phyloP scores from a whole-genome alignment of 2,113 vertebrate species.

The Oplegnathus fasciatus region DNA sequence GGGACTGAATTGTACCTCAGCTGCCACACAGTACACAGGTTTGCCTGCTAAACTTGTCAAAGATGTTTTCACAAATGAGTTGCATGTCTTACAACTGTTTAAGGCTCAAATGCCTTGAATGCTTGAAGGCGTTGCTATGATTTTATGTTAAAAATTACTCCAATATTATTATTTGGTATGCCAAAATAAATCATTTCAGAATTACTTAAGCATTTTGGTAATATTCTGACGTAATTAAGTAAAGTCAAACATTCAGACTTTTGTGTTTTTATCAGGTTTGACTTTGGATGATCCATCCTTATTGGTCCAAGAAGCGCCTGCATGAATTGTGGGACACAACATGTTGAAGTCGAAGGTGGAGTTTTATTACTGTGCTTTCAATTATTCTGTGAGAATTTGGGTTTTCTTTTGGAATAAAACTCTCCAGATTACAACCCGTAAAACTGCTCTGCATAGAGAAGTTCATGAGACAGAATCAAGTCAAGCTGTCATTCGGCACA shows the following conservation, averaged over 20 bases:
- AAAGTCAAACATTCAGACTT: too few relatives aligned
- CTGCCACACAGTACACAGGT: background rate
- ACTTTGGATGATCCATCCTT: background rate
- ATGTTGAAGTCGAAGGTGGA: background rate
- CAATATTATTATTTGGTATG: too few relatives aligned
- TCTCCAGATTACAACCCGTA: background rate
- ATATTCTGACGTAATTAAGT: too few relatives aligned
- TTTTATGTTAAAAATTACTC: too few relatives aligned
- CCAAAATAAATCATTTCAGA: too few relatives aligned
- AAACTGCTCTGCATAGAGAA: background rate
- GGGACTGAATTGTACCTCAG: background rate
- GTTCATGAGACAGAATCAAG: background rate
- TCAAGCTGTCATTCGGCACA: background rate
- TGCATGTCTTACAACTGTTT: background rate
- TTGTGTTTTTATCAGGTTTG: background rate
- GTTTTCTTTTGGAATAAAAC: background rate
- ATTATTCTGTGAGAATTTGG: background rate
- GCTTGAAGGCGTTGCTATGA: background rate
- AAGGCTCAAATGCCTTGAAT: fast-evolving
- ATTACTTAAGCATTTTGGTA: too few relatives aligned
- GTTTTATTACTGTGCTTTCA: background rate
- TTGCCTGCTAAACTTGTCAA: background rate
- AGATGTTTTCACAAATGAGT: background rate
- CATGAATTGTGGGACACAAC: background rate
- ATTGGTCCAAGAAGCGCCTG: background rate